Evolutionary conservation across 1,140 invertebrate genomes (phyloP).

Genomic region (Bacillus rossius): DNA sequence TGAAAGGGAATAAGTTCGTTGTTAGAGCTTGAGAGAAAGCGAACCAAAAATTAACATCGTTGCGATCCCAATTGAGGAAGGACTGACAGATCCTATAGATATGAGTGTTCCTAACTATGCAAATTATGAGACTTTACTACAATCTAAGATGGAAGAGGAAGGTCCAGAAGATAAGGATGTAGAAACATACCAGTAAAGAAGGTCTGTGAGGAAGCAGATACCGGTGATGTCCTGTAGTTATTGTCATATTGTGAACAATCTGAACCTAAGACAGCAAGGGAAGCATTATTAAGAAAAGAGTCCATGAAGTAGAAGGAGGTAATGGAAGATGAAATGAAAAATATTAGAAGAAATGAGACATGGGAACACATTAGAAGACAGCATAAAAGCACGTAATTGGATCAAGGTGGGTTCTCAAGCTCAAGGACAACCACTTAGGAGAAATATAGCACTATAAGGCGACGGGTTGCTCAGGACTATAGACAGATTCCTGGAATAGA

Average conservation of each 20-base stretch:
- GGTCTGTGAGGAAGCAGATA: neutral
- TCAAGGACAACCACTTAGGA: too few species aligned
- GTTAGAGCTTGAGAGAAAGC: neutral
- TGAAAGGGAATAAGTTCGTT: neutral
- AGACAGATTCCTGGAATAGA: too few species aligned
- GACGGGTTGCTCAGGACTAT: too few species aligned
- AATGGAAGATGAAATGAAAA: neutral
- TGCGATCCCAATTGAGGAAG: too few species aligned
- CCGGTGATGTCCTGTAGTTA: neutral
- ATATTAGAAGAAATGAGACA: neutral
- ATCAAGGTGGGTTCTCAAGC: neutral
- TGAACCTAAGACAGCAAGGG: conserved; percentile 1
- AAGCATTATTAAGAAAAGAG: neutral
- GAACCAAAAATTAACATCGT: too few species aligned
- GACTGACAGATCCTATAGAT: too few species aligned
- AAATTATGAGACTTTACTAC: neutral
- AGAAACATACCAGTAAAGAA: neutral
- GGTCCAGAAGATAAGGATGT: neutral
- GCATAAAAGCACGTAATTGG: neutral
- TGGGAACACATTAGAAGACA: neutral
- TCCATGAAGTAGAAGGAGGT: neutral
- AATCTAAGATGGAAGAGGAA: neutral
- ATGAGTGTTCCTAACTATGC: too few species aligned
- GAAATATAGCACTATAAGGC: too few species aligned
- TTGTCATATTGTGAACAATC: neutral